A percentile compares a stretch with the other conserved stretches of the same genome.
phyloP scores from a whole-genome alignment of 2,797 vertebrate species.

The Sebastes wilsoni region DNA sequence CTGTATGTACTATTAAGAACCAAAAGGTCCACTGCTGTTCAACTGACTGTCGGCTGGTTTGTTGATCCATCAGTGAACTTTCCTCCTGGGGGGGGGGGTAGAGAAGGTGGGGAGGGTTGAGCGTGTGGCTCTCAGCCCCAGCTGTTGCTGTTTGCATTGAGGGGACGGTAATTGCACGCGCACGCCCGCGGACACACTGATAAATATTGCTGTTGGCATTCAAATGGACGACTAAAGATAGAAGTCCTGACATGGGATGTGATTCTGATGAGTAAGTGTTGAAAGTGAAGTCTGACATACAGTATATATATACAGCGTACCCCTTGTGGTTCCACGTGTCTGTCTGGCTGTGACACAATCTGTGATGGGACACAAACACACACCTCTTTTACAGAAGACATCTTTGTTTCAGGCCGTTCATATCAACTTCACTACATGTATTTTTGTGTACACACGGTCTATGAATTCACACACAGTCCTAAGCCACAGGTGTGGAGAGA shows the following conservation, averaged over 20 bases:
- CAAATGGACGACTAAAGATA: slow-evolving; percentile 52
- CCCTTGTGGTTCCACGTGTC: slow-evolving; percentile 39
- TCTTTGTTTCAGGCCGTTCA: background rate
- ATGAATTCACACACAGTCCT: slow-evolving; percentile 7
- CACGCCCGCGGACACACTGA: background rate
- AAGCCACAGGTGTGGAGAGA: slow-evolving; percentile 66
- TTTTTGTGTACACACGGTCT: background rate
- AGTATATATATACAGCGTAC: slow-evolving; percentile 18
- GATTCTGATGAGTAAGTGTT: slow-evolving; percentile 78
- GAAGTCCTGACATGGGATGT: slow-evolving; percentile 66
- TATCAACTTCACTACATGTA: background rate
- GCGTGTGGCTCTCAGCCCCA: slow-evolving; percentile 11
- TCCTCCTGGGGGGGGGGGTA: background rate
- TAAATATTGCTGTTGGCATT: slow-evolving; percentile 63
- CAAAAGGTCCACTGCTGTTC: background rate
- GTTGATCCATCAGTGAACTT: slow-evolving; percentile 14
- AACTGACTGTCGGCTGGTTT: background rate
- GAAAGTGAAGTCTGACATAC: slow-evolving; percentile 51
- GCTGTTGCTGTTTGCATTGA: slow-evolving; percentile 55
- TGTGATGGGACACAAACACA: background rate
- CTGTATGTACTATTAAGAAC: background rate
- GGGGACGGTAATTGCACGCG: slow-evolving; percentile 17
- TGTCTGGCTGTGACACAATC: background rate
- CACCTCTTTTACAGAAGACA: background rate
- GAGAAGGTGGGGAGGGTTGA: background rate